These are phyloP conservation scores for Alfaro cultratus DNA, from an alignment of 2,797 vertebrate genomes.

Conservation along the genomic window DNA sequence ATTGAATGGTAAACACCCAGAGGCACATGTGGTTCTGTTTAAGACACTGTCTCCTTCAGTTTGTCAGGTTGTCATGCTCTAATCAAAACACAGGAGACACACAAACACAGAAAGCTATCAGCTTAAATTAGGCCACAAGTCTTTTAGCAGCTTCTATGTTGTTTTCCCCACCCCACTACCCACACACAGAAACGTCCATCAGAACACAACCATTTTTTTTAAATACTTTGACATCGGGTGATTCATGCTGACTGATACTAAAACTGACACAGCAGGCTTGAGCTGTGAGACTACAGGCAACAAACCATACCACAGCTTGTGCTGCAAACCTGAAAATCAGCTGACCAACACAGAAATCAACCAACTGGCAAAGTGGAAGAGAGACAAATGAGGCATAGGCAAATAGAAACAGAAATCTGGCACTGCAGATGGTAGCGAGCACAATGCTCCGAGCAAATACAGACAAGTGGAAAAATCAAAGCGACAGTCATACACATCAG, in stretches of 20 bases:
- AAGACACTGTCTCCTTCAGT: background rate
- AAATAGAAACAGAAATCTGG: conserved; percentile 39
- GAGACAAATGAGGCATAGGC: conserved; percentile 28
- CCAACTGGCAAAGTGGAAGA: conserved; percentile 21
- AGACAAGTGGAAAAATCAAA: conserved; percentile 78
- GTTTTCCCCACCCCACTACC: background rate
- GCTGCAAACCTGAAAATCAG: conserved; percentile 9
- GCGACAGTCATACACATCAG: conserved; percentile 67
- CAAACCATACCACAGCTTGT: conserved; percentile 19
- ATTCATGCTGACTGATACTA: conserved; percentile 17
- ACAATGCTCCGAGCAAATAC: conserved; percentile 54
- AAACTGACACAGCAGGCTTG: conserved; percentile 22
- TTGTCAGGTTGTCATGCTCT: conserved; percentile 23
- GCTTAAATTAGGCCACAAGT: conserved; percentile 50
- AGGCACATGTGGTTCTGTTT: background rate
- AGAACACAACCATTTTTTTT: conserved; percentile 4
- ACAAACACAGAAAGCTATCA: conserved; percentile 41
- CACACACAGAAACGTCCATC: background rate
- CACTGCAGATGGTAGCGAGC: conserved; percentile 29
- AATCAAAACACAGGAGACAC: conserved; percentile 25
- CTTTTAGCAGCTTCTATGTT: conserved; percentile 7
- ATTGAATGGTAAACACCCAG: background rate
- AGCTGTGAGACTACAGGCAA: conserved; percentile 12
- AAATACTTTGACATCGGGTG: conserved; percentile 26
- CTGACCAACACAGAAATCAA: conserved; percentile 31